Evolutionary conservation across 2,888 invertebrate species (phyloP), one percentile per base, ranked within the genome.

Genomic region (Mystacides longicornis): DNA sequence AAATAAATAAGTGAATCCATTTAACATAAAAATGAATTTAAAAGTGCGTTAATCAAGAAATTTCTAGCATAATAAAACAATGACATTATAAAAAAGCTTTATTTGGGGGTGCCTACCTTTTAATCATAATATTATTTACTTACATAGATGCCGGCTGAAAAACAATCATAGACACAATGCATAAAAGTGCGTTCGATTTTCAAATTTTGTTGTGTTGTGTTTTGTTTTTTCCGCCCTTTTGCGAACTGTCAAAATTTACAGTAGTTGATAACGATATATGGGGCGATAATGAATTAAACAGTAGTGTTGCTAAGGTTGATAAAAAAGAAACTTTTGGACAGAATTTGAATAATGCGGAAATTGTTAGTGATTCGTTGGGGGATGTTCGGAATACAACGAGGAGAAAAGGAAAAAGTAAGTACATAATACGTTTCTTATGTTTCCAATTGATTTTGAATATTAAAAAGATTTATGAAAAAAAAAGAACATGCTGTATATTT

Each of bases 191-290:
- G 14, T 3, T 27, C 22, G 16, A 31, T 18, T 21, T 42, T 45
- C 51, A 22, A 14, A 9, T 50, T 18, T 54, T 16, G 23, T 31
- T 54, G 19, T 46, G 22, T 42, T 51, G 27, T 22, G 27, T 50
- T n/a, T 48, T 54, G 16, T 51, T 54, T 54, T 57, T 57, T 48
- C 48, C 57, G 51, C 57, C 54, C 7, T 48, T 56, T 45, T 53
- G 53, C 37, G 53, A 53, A 3, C 21, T 49, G 16, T 43, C 49
- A 16, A 20, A 45, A 1, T 31, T 49, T 4, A 16, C 21, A n/a
- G 51, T 51, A 21, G n/a, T n/a, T n/a, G 45, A 52, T 51, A 58
- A 60, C 21, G 58, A 60, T 23, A 60, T 60, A 31, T 60, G 60
- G 60, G 52, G 55, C 16, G 58, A 58, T 33, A 52, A 49, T 52